Evolutionary conservation across 2,888 invertebrate species (phyloP), one percentile per base, ranked within the genome.

Genomic region (Apodemia zela): DNA sequence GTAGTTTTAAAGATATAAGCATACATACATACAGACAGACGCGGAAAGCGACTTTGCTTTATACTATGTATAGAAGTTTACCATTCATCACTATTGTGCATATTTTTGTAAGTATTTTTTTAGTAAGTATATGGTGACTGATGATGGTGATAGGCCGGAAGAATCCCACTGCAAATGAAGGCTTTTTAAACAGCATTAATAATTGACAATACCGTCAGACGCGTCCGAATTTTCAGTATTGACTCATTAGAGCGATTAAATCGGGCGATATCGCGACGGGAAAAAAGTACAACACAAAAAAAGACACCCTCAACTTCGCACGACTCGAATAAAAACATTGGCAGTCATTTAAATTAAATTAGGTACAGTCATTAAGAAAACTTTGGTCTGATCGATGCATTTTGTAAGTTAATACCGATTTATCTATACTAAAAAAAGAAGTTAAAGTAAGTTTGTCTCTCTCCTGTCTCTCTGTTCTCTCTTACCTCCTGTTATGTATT

Each of bases 331-430:
- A 70, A 68, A 65, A 68, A 64, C 63, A 69, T 61, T 68, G 65
- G 67, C 65, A 69, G 62, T 71, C 67, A 71, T 70, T 69, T 71
- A 71, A 71, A 72, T 74, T 75, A 73, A 74, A 74, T 75, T 72
- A 73, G 70, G 63, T 68, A 68, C 71, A 69, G 71, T 69, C 57
- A 58, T 47, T 57, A 60, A 64, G 42, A 63, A 21, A 25, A 63
- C 11, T 38, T 51, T 21, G 8, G 51, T 6, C 18, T 51, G 51
- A 51, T 51, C 18, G 21, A 18, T 51, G 13, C 11, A 35, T 35
- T 35, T 35, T 35, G 11, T 35, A 35, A 35, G 35, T 29, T 29
- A 29, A 29, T 29, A 29, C 29, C 4, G 4, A 29, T 29, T 5
- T 29, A 29, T 29, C 29, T 29, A 29, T 29, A 29, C 29, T 29